Evolutionary conservation across 2,888 invertebrate genomes (phyloP).

Genomic region (Pseudoips prasinana): DNA sequence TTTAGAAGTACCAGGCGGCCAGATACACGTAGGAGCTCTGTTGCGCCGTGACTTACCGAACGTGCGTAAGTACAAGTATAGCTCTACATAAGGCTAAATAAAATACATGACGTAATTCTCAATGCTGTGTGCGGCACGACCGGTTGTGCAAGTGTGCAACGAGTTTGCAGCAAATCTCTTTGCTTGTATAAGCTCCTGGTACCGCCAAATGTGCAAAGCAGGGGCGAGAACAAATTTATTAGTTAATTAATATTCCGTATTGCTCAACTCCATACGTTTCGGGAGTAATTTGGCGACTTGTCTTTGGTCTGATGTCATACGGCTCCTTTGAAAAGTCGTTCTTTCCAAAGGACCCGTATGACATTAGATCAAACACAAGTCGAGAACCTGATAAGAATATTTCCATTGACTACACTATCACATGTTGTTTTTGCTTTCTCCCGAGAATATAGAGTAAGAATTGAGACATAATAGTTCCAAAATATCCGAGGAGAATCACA

Average conservation of each 20-base stretch:
- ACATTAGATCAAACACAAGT: no score
- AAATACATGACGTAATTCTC: constrained; percentile 73
- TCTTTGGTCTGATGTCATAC: no score
- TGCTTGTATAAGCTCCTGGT: constrained; percentile 63
- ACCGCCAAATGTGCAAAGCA: constrained; percentile 35
- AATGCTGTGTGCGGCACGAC: constrained; percentile 66
- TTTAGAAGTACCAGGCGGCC: constrained; percentile 60
- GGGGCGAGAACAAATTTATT: constrained; percentile 21
- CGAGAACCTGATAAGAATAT: no score
- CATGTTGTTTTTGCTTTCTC: no score
- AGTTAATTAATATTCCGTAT: background rate
- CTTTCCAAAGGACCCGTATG: no score
- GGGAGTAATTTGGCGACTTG: no score
- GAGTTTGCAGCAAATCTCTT: constrained; percentile 56
- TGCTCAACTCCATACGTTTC: no score
- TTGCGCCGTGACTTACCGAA: constrained; percentile 52
- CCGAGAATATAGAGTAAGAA: no score
- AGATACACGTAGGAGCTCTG: constrained; percentile 52
- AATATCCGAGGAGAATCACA: no score
- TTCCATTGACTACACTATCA: no score
- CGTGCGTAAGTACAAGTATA: constrained; percentile 47
- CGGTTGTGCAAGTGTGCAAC: constrained; percentile 65
- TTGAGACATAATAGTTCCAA: no score
- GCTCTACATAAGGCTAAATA: constrained; percentile 72
- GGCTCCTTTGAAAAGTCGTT: no score